Conservation (phyloP, 2,113 vertebrate genomes). For the Heptranchias perlo region DNA sequence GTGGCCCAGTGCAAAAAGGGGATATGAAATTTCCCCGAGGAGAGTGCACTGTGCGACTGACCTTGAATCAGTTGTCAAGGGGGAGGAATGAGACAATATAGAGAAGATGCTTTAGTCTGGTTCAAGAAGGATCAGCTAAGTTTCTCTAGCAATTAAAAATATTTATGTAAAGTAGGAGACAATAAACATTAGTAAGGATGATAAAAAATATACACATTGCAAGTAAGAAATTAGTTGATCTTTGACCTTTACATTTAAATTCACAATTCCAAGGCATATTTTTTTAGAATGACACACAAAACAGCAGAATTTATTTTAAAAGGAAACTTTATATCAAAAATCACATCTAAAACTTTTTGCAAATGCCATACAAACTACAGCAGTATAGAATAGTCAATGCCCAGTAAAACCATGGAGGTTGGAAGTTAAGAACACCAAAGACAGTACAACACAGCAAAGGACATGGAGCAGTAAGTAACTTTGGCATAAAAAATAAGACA, state of each 20-base stretch:
- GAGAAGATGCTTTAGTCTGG: not conserved
- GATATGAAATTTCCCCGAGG: not conserved
- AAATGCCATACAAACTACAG: not conserved
- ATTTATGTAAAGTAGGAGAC: not conserved
- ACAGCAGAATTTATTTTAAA: not conserved
- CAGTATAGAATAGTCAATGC: not conserved
- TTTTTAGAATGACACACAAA: not conserved
- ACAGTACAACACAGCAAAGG: not conserved
- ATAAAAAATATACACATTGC: not conserved
- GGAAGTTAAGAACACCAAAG: not conserved
- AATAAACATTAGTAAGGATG: not conserved
- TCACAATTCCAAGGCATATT: not conserved
- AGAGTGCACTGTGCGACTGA: not conserved
- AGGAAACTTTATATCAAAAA: slow-evolving; percentile 7
- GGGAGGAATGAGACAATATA: not conserved
- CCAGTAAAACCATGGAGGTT: not conserved
- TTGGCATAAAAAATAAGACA: not conserved
- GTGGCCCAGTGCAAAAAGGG: not conserved
- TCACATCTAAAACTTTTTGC: slow-evolving; percentile 27
- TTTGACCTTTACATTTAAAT: not conserved
- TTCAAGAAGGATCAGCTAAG: not conserved
- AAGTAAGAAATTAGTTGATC: not conserved
- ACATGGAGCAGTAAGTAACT: not conserved
- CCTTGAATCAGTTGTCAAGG: not conserved
- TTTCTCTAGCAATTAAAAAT: not conserved